Base-by-base conservation (phyloP, 2,797 vertebrate genomes). In the Eulemur mongoz region DNA sequence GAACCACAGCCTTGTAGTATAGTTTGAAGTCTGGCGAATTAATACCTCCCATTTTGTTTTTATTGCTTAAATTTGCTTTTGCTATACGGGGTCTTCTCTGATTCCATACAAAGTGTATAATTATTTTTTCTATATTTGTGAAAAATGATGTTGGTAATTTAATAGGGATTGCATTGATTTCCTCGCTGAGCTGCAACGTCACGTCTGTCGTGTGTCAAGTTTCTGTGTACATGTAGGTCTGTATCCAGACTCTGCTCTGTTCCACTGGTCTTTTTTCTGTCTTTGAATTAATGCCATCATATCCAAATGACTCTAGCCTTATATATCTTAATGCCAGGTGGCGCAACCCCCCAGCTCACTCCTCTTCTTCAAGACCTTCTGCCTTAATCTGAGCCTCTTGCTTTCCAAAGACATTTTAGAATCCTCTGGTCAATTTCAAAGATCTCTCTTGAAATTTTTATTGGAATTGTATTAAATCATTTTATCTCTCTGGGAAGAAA, bases 161-260 rank as follows among this genome's bases (percentile, higher is more conserved):
- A 38, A 38, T 4, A 38, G 38, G 38, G 38, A 38, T 38, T 38
- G 38, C 38, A 38, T 38, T 38, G 38, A 38, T 38, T 38, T 38
- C 38, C 35, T 63, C 54, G 7, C 69, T 40, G 22, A 38, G 14
- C 57, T 17, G 23, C 43, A 54, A 4, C 15, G 0, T 35, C 25
- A n/a, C 12, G 3, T 1, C n/a, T 40, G 75, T 27, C 2, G 5
- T 22, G 38, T 40, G 5, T 27, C 11, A 6, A 20, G 9, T 13
- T 38, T 38, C 83, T n/a, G 4, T n/a, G 6, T 23, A 78, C 18
- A 2, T 27, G 2, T 13, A 12, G 43, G 40, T 63, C 85, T 54
- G 15, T 20, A 50, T 45, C n/a, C 11, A 38, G 32, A 43, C n/a
- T 61, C 43, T 22, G 7, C 23, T 27, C 15, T 40, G 27, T 35